phyloP scores from a whole-genome alignment of 2,888 invertebrate genomes.

The Coelopa pilipes region DNA sequence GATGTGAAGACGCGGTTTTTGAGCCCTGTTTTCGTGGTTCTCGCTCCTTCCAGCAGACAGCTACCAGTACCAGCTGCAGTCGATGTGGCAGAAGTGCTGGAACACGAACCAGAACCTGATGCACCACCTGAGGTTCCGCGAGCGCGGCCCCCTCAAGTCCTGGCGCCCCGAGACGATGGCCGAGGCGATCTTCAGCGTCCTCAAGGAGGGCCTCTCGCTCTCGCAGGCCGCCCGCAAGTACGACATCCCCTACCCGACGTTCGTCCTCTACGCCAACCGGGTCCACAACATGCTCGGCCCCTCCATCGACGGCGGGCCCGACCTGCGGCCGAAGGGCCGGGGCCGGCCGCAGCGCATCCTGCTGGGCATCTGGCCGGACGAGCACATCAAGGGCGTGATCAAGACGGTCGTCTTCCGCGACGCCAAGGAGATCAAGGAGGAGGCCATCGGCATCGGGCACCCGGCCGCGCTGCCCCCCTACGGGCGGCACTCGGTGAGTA shows the following conservation, averaged over 20 bases:
- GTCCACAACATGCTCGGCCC: conserved; percentile 95
- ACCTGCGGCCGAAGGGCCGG: conserved; percentile 90
- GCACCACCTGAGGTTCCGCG: conserved; percentile 90
- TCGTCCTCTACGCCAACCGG: conserved; percentile 90
- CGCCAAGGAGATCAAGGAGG: conserved; percentile 83
- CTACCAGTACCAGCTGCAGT: conserved; percentile 94
- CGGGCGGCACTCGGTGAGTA: conserved; percentile 73
- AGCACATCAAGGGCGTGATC: conserved; percentile 92
- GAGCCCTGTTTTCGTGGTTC: neutral
- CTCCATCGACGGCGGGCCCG: conserved; percentile 89
- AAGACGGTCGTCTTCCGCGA: conserved; percentile 92
- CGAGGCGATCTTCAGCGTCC: conserved; percentile 91
- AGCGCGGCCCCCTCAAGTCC: conserved; percentile 90
- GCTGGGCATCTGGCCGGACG: conserved; percentile 93
- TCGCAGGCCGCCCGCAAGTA: conserved; percentile 93
- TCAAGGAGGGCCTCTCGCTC: conserved; percentile 88
- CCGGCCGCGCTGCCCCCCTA: conserved; percentile 68
- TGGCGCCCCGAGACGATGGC: conserved; percentile 97
- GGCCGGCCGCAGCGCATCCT: conserved; percentile 91
- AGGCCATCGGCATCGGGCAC: conserved; percentile 56
- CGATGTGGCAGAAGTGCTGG: conserved; percentile 97
- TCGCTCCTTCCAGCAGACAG: conserved; percentile 74
- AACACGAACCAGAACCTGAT: conserved; percentile 91
- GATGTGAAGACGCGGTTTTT: neutral
- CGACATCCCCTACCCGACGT: conserved; percentile 94